Evolutionary conservation across 2,797 vertebrate species (phyloP), one percentile per base, ranked within the genome.

Genomic region (Eurystomus glaucurus): DNA sequence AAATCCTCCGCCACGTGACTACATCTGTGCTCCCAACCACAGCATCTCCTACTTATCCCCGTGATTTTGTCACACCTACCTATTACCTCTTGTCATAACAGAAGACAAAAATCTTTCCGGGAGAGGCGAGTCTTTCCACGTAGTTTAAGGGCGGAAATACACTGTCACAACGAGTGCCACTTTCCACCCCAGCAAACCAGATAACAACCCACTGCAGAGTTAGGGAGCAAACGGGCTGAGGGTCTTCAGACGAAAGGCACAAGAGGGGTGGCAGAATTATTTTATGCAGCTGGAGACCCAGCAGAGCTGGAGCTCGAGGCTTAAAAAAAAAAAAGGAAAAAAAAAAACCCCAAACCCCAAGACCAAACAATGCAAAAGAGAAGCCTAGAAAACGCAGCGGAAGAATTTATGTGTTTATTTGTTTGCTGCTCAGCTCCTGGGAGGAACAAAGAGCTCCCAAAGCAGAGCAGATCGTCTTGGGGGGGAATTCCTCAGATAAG

Each of bases 401-500:
- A 85, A 64, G 71, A 91, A 94, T 78, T 70, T n/a, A 66, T 46
- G 29, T 66, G 90, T 90, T 93, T 95, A 52, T 90, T 81, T 88
- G 85, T 65, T 90, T 51, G 23, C 28, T 48, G 54, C 46, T 91
- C 18, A 0, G 74, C 51, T 92, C 41, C 33, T 75, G 0, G 26
- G 21, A 85, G 82, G 65, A 95, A 95, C 87, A 97, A 96, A 95
- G 90, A 71, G 21, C 41, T 80, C 37, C 20, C 22, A 33, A 88
- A 86, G 37, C 20, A 43, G 21, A 88, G 39, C 14, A 9, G 52
- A 58, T 52, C 37, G 11, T 82, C 35, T 18, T 35, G 29, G 43
- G 43, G 77, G 89, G 85, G 16, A 88, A 97, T 95, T 92, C 93
- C 93, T 71, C 23, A 65, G 91, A 90, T 48, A 93, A 88, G 78